phyloP scores from a whole-genome alignment of 1,140 invertebrate species.

The Drosophila fuyamai region DNA sequence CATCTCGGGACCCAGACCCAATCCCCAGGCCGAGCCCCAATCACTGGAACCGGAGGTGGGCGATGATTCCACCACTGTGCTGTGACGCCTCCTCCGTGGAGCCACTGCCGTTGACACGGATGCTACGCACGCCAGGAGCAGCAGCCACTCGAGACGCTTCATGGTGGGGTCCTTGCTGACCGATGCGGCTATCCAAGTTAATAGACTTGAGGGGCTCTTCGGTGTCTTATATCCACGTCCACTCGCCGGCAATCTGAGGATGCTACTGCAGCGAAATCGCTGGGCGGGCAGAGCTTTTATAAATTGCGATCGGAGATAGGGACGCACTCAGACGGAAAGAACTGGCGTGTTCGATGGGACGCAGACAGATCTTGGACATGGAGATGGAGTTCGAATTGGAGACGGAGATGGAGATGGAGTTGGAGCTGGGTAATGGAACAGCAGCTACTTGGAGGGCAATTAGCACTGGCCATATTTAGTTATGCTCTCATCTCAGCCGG shows the following conservation, averaged over 20 bases:
- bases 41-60: conserved; percentile 18
- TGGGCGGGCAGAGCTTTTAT: conserved; percentile 72
- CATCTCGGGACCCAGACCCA: conserved; percentile 81
- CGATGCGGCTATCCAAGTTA: conserved; percentile 16
- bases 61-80: background rate
- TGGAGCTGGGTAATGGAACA: conserved; percentile 4
- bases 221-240: conserved; percentile 29
- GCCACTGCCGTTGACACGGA: conserved; percentile 31
- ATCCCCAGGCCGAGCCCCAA: conserved; percentile 55
- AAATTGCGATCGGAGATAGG: conserved; percentile 57
- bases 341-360: conserved; percentile 71
- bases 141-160: conserved; percentile 64
- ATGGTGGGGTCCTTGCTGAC: conserved; percentile 29
- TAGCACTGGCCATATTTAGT: conserved; percentile 65
- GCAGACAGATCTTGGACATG: conserved; percentile 41
- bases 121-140: conserved; percentile 54
- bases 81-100: conserved; percentile 46
- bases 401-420: background rate
- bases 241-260: conserved; percentile 52
- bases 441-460: conserved; percentile 51
- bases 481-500: conserved; percentile 19
- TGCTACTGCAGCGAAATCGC: conserved; percentile 81
- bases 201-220: background rate
- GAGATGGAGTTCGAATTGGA: background rate
- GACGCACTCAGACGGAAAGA: conserved; percentile 71